Evolutionary conservation across 2,888 invertebrate species (phyloP), one percentile per base, ranked within the genome.

Genomic region (Leucania comma): DNA sequence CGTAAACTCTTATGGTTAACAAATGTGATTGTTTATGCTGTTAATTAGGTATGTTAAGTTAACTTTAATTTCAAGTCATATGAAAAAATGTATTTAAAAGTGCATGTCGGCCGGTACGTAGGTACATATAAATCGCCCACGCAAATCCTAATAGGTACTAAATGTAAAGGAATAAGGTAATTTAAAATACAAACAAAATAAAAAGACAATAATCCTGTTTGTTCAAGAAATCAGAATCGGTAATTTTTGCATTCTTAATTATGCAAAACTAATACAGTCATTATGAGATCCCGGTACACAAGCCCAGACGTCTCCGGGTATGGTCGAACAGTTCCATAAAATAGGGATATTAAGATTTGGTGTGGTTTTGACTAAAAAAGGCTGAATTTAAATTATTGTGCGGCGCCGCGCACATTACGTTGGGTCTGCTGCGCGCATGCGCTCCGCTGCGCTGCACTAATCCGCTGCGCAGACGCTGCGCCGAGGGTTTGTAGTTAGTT

Each of bases 361-460:
- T 74, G n/a, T 68, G 65, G 42, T 68, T 85, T 85, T 72, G 51
- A 29, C 48, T 64, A 82, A 65, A 79, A 76, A 73, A 74, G 62
- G 58, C 63, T 70, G 72, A 71, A 69, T 62, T 56, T 75, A 81
- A 80, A 75, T 80, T 72, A 74, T 77, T 50, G 68, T 73, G 69
- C 80, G 94, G 94, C 94, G 94, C 94, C 94, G 92, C 70, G 74
- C 89, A 89, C 90, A 93, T 95, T 95, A 95, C 89, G 84, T 92
- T 80, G 89, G 93, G 93, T 94, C 94, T 93, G 90, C 82, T 93
- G 94, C 91, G 87, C 93, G 92, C 93, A 92, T 91, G 92, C 94
- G 94, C 94, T 87, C 84, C 88, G 89, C 84, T 92, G 93, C 90
- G 71, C 84, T 83, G 88, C 88, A 87, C 90, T 91, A 88, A 91